Evolutionary conservation across 2,888 invertebrate genomes (phyloP).

Genomic region (Dromius quadrimaculatus): DNA sequence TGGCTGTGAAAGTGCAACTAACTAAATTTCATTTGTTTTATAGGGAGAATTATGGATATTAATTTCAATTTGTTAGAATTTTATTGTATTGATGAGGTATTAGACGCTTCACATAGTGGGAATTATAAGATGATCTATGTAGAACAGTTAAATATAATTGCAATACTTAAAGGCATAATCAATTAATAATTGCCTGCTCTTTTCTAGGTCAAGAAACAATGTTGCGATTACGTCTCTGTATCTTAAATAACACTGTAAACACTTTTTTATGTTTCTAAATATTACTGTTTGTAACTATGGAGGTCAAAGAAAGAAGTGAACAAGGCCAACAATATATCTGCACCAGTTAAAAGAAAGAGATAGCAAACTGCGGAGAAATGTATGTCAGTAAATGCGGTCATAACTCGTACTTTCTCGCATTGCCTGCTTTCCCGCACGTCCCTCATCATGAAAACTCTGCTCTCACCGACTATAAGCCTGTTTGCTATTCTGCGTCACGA

Average conservation of each 20-base stretch:
- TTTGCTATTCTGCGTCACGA: slow-evolving; percentile 6
- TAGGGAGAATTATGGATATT: no score
- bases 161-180: neutral
- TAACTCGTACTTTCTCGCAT: slow-evolving; percentile 31
- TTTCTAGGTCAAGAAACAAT: slow-evolving; percentile 28
- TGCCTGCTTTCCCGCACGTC: neutral
- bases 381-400: slow-evolving; percentile 30
- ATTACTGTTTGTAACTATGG: slow-evolving; percentile 56
- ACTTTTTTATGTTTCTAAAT: slow-evolving; percentile 23
- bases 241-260: slow-evolving; percentile 26
- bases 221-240: slow-evolving; percentile 27
- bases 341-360: neutral
- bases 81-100: no score
- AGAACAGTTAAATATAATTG: slow-evolving; percentile 5
- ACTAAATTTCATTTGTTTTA: no score
- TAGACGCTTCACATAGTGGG: no score
- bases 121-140: no score
- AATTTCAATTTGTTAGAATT: no score
- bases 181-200: slow-evolving; percentile 4
- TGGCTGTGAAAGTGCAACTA: no score
- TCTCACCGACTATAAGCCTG: slow-evolving; percentile 18
- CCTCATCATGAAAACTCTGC: neutral
- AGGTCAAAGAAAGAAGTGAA: slow-evolving; percentile 65
- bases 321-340: slow-evolving; percentile 53
- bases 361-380: slow-evolving; percentile 8